Evolutionary conservation across 2,797 vertebrate genomes (phyloP).

Genomic region (Acanthopagrus latus): DNA sequence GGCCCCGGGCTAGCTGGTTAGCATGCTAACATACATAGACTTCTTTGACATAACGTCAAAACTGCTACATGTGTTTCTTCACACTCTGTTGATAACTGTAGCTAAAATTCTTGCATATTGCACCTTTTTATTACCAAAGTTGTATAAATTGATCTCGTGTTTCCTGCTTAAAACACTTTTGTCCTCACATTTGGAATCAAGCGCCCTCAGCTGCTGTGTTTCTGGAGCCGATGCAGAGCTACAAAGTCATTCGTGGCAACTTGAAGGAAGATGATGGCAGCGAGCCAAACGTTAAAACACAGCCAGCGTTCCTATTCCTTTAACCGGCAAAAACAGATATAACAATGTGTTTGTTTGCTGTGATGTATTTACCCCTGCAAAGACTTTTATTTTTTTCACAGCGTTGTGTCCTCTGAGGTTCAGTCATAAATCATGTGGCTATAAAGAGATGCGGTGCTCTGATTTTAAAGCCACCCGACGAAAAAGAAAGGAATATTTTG

Average conservation of each 20-base stretch:
- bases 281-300: constrained; percentile 23
- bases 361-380: constrained; percentile 38
- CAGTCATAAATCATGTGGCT: constrained; percentile 65
- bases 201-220: constrained; percentile 6
- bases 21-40: no score
- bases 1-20: no score
- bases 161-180: constrained; percentile 12
- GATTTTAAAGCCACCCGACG: constrained; percentile 50
- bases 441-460: constrained; percentile 55
- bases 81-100: no score
- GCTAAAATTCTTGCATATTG: no score
- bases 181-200: neutral
- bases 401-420: constrained; percentile 53
- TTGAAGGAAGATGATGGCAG: constrained; percentile 1
- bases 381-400: constrained; percentile 30
- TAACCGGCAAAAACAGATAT: constrained; percentile 31
- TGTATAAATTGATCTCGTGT: neutral
- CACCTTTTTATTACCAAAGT: constrained; percentile 1
- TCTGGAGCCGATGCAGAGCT: constrained; percentile 2
- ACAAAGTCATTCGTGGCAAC: constrained; percentile 9
- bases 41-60: no score
- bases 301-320: constrained; percentile 6
- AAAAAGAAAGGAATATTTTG: constrained; percentile 59
- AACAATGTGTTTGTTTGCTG: constrained; percentile 13
- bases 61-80: no score